Base-by-base conservation (phyloP, 1,140 invertebrate species). In the Drosophila bifasciata region DNA sequence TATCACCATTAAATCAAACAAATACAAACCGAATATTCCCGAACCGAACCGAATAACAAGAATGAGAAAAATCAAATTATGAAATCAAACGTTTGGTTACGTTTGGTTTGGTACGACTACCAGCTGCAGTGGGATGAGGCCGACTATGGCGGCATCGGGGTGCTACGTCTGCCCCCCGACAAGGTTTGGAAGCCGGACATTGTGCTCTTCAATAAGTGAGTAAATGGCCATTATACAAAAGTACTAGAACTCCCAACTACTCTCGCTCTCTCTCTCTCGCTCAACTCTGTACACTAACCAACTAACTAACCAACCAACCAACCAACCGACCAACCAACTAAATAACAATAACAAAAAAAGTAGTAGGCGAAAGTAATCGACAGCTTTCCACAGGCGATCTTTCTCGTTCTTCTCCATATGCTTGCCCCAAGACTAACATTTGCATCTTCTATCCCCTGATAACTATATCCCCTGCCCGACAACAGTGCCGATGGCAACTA, bases 121-220 rank as follows among this genome's bases (percentile, higher is more conserved):
- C 98, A 99, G 92, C 93, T 99, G 77, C 95, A 96, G 91, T 99
- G 99, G 99, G 97, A 99, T 90, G 97, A 99, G 88, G 96, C 97
- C 52, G 97, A 99, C 92, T 99, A 99, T 90, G 98, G 98, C 49
- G 97, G 98, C 45, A 99, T 99, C 70, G 96, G 96, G 25, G 97
- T 99, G 17, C 94, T 99, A 39, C 95, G 98, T 71, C 94, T 99
- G 70, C 97, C 98, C 19, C 98, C 98, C 17, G 98, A 99, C 92
- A 99, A 99, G 95, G 98, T 99, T 57, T 99, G 99, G 99, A 99
- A 99, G 92, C 99, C 99, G 4, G 99, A 99, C 92, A 99, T 99
- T 83, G 99, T 99, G 32, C 94, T 99, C 40, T 99, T 99, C 92
- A 99, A 99, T 94, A 99, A 99, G 98, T 99, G 94, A 95, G 95